Conservation (phyloP, 2,113 vertebrate genomes). For the Variabilichromis moorii region DNA sequence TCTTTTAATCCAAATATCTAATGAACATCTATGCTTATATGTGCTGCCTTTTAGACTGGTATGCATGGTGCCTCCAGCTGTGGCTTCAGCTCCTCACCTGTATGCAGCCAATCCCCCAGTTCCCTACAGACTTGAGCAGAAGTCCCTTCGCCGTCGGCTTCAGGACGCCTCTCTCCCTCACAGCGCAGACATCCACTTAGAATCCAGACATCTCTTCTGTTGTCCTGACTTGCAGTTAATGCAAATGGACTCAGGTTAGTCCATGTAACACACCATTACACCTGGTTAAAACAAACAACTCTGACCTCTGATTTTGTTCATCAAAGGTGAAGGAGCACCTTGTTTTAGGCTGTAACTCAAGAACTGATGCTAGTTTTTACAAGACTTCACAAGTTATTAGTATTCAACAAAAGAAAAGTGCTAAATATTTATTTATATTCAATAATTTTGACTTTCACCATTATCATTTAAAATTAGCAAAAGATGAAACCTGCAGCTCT, state of each 20-base stretch:
- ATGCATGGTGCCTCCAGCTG: constrained; percentile 79
- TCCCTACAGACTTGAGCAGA: constrained; percentile 74
- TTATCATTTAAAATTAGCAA: neutral
- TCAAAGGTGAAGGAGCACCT: neutral
- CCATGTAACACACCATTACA: neutral
- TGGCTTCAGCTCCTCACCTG: constrained; percentile 78
- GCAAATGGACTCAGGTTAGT: constrained; percentile 90
- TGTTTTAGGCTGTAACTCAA: neutral
- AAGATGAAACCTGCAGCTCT: neutral
- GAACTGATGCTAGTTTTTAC: neutral
- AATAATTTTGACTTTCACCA: neutral
- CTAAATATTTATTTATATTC: neutral
- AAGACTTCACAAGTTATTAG: neutral
- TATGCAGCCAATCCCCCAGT: constrained; percentile 79
- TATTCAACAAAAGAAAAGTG: neutral
- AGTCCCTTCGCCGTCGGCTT: constrained; percentile 68
- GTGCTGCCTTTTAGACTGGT: constrained; percentile 68
- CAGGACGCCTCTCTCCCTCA: constrained; percentile 69
- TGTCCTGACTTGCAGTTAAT: constrained; percentile 84
- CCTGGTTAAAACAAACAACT: neutral
- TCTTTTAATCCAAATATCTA: neutral
- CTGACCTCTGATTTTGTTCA: neutral
- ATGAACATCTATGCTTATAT: neutral
- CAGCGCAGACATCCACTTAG: constrained; percentile 68
- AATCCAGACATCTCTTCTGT: constrained; percentile 64